Evolutionary conservation across 2,888 invertebrate species (phyloP).

Genomic region (Electrophaes corylata): DNA sequence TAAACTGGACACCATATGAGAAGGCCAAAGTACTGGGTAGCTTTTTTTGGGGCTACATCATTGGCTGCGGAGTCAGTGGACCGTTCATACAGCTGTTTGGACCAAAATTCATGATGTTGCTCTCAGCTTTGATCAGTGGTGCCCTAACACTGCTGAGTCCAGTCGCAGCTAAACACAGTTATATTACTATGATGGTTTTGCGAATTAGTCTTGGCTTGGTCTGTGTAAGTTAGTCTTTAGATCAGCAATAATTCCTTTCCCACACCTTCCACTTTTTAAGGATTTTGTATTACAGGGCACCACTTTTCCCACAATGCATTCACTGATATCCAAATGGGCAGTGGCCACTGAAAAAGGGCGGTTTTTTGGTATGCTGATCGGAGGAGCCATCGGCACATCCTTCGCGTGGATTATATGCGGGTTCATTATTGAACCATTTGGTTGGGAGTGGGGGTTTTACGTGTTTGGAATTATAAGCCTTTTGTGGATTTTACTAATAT

Average conservation of each 20-base stretch:
- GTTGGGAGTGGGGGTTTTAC: conserved; percentile 85
- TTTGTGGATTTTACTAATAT: conserved; percentile 30
- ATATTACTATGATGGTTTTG: conserved; percentile 38
- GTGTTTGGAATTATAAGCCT: conserved; percentile 74
- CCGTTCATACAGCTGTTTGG: conserved; percentile 26
- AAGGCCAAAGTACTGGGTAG: conserved; percentile 82
- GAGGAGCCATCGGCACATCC: conserved; percentile 78
- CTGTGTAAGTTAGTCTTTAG: conserved; percentile 67
- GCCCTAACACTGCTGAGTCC: conserved; percentile 28
- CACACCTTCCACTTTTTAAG: background rate
- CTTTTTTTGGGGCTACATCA: conserved; percentile 85
- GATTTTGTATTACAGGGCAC: conserved; percentile 57
- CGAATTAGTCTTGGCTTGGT: conserved; percentile 80
- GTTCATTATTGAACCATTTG: conserved; percentile 65
- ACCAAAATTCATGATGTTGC: conserved; percentile 17
- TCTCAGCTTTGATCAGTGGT: conserved; percentile 8
- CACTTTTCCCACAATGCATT: conserved; percentile 78
- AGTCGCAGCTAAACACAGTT: conserved; percentile 26
- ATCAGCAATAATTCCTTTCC: background rate
- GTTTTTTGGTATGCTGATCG: conserved; percentile 65
- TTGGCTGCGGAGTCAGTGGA: conserved; percentile 51
- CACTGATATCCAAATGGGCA: conserved; percentile 84
- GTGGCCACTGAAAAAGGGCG: conserved; percentile 85
- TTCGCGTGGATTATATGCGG: conserved; percentile 35
- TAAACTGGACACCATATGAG: conserved; percentile 74